Conservation (phyloP, 2,888 invertebrate genomes). For the Ptychoptera contaminata region DNA sequence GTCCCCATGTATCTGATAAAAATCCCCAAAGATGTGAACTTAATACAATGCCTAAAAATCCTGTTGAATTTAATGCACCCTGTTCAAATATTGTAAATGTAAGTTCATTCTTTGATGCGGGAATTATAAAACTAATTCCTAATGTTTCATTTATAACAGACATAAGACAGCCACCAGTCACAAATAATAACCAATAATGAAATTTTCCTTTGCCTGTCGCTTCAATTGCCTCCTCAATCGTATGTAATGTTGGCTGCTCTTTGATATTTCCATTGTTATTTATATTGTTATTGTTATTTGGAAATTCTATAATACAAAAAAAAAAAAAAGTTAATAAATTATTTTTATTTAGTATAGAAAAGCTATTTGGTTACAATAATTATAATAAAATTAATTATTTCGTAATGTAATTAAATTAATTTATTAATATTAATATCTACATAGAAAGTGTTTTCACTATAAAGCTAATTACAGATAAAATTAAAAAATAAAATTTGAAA, state of each 20-base stretch:
- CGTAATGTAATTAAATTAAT: too few relatives aligned
- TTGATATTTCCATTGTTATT: neutral
- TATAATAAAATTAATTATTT: too few relatives aligned
- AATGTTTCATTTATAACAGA: conserved; percentile 51
- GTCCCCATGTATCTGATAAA: conserved; percentile 57
- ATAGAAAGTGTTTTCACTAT: too few relatives aligned
- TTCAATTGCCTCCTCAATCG: conserved; percentile 24
- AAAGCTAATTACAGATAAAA: too few relatives aligned
- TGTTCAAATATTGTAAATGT: conserved; percentile 41
- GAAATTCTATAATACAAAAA: too few relatives aligned
- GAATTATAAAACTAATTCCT: conserved; percentile 46
- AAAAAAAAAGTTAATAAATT: too few relatives aligned
- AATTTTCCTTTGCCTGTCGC: conserved; percentile 42
- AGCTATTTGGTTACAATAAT: too few relatives aligned
- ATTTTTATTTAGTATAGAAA: too few relatives aligned
- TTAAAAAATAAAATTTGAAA: too few relatives aligned
- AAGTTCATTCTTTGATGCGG: conserved; percentile 51
- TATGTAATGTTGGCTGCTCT: conserved; percentile 13
- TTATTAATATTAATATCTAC: too few relatives aligned
- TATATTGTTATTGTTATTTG: too few relatives aligned
- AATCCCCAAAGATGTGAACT: conserved; percentile 71
- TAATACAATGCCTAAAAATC: conserved; percentile 49
- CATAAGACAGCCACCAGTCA: conserved; percentile 46
- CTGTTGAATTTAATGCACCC: conserved; percentile 46
- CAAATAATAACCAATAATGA: conserved; percentile 42